Evolutionary conservation across 2,888 invertebrate species (phyloP).

Genomic region (Ennomos fuscantarius): DNA sequence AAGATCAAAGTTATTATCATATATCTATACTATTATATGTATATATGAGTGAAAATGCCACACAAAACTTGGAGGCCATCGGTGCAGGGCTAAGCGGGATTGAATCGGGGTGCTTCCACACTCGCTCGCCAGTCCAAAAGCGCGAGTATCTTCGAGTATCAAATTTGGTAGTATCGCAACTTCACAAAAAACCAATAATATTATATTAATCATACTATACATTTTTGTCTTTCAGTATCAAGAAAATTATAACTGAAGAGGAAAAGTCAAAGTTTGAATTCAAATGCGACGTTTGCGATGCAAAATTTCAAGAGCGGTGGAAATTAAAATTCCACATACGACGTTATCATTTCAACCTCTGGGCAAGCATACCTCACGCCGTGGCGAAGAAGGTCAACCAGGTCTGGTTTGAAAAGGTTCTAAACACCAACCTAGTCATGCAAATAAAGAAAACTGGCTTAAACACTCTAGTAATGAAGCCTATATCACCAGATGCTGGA

Average conservation of each 20-base stretch:
- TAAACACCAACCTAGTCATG: slow-evolving; percentile 52
- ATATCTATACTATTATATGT: too few relatives aligned
- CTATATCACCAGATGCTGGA: slow-evolving; percentile 40
- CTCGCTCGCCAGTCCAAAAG: too few relatives aligned
- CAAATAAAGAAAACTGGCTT: slow-evolving; percentile 59
- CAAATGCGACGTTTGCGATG: slow-evolving; percentile 52
- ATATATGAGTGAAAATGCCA: too few relatives aligned
- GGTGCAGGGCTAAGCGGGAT: too few relatives aligned
- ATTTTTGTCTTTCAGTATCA: not conserved
- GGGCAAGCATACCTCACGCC: slow-evolving; percentile 43
- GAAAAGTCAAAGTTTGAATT: slow-evolving; percentile 1
- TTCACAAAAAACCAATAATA: too few relatives aligned
- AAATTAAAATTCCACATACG: slow-evolving; percentile 58
- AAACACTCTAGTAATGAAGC: slow-evolving; percentile 54
- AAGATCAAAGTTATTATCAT: too few relatives aligned
- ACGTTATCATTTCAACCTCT: slow-evolving; percentile 57
- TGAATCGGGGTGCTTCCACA: too few relatives aligned
- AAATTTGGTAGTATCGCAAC: too few relatives aligned
- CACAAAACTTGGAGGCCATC: too few relatives aligned
- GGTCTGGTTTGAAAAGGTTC: slow-evolving; percentile 65
- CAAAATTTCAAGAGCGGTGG: slow-evolving; percentile 35
- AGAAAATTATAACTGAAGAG: not conserved
- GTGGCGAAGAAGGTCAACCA: slow-evolving; percentile 57
- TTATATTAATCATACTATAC: too few relatives aligned
- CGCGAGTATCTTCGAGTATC: too few relatives aligned